Evolutionary conservation across 2,113 vertebrate species (phyloP), one percentile per base, ranked within the genome.

Genomic region (Microtus richardsoni): DNA sequence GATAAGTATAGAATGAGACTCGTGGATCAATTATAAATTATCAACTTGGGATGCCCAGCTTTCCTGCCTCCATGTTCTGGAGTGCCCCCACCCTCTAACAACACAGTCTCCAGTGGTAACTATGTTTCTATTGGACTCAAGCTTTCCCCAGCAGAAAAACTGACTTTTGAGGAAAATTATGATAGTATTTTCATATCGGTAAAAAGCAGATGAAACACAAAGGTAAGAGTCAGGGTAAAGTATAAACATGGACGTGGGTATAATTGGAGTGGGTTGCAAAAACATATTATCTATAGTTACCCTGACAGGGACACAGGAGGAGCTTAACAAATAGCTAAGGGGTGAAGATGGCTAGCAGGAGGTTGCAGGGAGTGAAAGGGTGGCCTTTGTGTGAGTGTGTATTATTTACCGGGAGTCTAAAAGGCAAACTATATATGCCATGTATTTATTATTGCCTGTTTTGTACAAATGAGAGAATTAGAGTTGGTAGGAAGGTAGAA

Each of bases 1-100:
- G 75, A 93, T 95, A 88, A 92, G 84, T 93, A 93, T 77, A 92
- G 90, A 97, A 96, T 84, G 90, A 95, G 66, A 41, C 41, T 93
- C 79, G 44, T 73, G 71, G 92, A 91, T 96, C 88, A 94, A 92
- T 94, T 96, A 95, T 93, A 88, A 95, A 88, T 89, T 54, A 62
- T 89, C 70, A 85, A 68, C 87, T 84, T 94, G 83, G 54, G 91
- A 96, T 78, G 62, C 44, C 73, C 1, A 0, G 24, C 86, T 80
- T 52, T 62, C 39, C n/a, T 44, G 44, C 88, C 54, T 85, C n/a
- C 3, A 26, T 64, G 22, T 66, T 82, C 88, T 73, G 3, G 16
- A n/a, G 78, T 28, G 7, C 47, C n/a, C 44, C 28, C 4, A 5
- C 4, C 16, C 5, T 11, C 44, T 4, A 8, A 24, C 49, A 86